Base-by-base conservation (phyloP, 2,113 vertebrate genomes). In the Boleophthalmus pectinirostris region DNA sequence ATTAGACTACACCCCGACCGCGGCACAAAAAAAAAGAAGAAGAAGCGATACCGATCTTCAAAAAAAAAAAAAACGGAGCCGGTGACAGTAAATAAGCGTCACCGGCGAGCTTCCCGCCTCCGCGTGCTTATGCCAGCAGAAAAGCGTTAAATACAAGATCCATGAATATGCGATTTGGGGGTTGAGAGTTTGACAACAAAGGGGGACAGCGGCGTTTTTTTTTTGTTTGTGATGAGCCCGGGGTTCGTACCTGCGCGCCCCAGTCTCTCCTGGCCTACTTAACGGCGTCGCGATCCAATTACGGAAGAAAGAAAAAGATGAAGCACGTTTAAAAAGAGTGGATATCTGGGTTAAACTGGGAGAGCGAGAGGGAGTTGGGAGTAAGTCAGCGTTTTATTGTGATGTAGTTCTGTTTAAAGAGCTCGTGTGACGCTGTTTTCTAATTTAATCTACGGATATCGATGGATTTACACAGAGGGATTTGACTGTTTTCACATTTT, bases 71-170 rank as follows among this genome's bases (percentile, higher is more conserved):
- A 83, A 81, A 66, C 82, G 75, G 85, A 84, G 86, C 72, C 78
- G 85, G 86, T 89, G 87, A 90, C 85, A 82, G 76, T 69, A 79
- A 86, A 74, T 67, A 75, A 82, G 81, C 79, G 69, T 73, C 74
- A 88, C 85, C 70, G 87, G 77, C 82, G 79, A 86, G 49, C 21
- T 35, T 20, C 87, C 88, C 80, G 80, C 23, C 54, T 69, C 80
- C 53, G 84, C 77, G 43, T 94, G 93, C 93, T 94, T 93, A 94
- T 92, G 92, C 88, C 88, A 94, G 93, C 93, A 93, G 90, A 93
- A 93, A 92, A 64, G 74, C 80, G 81, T 93, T 93, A 93, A 93
- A 93, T 86, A 85, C 85, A 89, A n/a, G 72, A 88, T 56, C 69
- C 87, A 90, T 93, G 92, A 92, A 92, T 93, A 92, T 93, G 90